phyloP scores from a whole-genome alignment of 2,888 invertebrate genomes.

The Venustoraphidia nigricollis region DNA sequence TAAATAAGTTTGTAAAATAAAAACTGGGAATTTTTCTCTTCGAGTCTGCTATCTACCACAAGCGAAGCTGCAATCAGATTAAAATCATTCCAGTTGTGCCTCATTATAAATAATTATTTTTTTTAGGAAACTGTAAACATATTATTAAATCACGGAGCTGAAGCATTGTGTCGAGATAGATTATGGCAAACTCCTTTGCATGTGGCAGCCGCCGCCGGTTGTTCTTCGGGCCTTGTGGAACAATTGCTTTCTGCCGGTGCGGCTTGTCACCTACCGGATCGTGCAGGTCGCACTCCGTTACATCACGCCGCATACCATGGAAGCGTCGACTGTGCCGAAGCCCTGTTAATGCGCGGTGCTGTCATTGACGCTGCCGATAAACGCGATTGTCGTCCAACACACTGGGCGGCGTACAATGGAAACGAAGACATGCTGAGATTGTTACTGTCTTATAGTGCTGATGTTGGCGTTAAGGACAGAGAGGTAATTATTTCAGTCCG shows the following conservation, averaged over 20 bases:
- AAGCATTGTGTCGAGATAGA: conserved; percentile 40
- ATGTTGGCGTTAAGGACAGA: conserved; percentile 32
- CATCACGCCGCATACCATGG: conserved; percentile 49
- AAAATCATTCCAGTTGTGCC: too few species aligned
- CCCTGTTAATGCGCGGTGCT: conserved; percentile 35
- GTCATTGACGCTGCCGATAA: conserved; percentile 46
- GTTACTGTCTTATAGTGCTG: conserved; percentile 28
- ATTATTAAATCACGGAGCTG: conserved; percentile 37
- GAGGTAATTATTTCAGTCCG: conserved; percentile 15
- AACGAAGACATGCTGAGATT: conserved; percentile 30
- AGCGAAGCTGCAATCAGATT: too few species aligned
- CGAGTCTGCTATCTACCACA: too few species aligned
- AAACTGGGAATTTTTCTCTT: too few species aligned
- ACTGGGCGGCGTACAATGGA: conserved; percentile 45
- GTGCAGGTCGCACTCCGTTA: conserved; percentile 42
- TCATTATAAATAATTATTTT: not conserved
- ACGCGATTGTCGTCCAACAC: conserved; percentile 40
- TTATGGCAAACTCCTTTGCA: conserved; percentile 48
- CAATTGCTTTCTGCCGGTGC: too few species aligned
- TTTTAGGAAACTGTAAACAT: conserved; percentile 30
- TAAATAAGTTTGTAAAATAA: too few species aligned
- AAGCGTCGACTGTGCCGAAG: conserved; percentile 37
- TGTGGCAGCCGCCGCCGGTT: conserved; percentile 43
- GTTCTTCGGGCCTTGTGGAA: conserved; percentile 34
- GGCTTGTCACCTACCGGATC: conserved; percentile 19